phyloP scores from a whole-genome alignment of 2,888 invertebrate genomes.

The Argyra leucocephala region DNA sequence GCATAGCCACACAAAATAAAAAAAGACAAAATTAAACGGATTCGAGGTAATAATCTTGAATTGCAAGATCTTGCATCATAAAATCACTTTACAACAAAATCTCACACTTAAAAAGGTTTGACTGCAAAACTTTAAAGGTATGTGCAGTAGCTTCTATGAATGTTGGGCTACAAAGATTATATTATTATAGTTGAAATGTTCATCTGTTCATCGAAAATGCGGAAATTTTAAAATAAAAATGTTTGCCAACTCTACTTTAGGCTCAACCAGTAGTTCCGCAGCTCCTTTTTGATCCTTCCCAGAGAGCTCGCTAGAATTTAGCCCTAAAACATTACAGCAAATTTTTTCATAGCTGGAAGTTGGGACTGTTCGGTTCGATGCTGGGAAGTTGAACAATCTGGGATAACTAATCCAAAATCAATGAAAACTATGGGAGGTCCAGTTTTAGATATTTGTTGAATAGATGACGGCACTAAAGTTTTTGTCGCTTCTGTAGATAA shows the following conservation, averaged over 20 bases:
- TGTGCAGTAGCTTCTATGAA: too few relatives aligned
- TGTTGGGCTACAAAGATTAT: too few relatives aligned
- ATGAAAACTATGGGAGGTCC: constrained; percentile 94
- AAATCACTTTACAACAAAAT: too few relatives aligned
- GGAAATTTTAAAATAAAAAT: too few relatives aligned
- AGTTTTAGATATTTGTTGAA: constrained; percentile 94
- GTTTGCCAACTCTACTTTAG: background rate
- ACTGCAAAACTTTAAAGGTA: too few relatives aligned
- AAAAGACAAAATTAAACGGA: too few relatives aligned
- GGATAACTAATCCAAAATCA: constrained; percentile 91
- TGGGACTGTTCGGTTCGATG: constrained; percentile 90
- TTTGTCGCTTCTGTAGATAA: constrained; percentile 89
- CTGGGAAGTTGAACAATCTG: constrained; percentile 86
- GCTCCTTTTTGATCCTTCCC: constrained; percentile 53
- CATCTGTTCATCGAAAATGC: too few relatives aligned
- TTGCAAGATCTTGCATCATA: too few relatives aligned
- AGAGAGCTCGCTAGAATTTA: constrained; percentile 85
- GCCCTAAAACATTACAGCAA: constrained; percentile 76
- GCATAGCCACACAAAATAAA: too few relatives aligned
- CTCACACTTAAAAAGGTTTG: too few relatives aligned
- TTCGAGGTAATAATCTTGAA: too few relatives aligned
- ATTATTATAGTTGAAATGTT: too few relatives aligned
- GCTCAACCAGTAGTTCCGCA: background rate
- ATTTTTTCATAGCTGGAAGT: constrained; percentile 85
- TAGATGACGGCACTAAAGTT: constrained; percentile 82